Evolutionary conservation across 2,797 vertebrate genomes (phyloP).

Genomic region (Melanotaenia maccullochi): DNA sequence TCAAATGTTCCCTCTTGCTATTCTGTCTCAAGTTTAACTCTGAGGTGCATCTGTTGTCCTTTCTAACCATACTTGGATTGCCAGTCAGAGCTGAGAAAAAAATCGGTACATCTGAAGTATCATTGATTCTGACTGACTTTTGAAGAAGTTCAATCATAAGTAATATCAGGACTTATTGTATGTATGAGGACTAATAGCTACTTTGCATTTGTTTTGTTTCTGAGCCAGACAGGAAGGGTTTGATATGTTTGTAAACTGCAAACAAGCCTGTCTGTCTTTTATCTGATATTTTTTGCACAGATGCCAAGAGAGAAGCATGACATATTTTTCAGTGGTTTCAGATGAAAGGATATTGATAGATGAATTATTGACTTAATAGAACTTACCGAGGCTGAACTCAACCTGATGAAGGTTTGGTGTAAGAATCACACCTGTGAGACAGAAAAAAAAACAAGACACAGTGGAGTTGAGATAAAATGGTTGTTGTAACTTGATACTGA

Average conservation of each 20-base stretch:
- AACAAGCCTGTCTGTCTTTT: not conserved
- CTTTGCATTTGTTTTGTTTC: constrained; percentile 11
- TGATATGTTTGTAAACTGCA: not conserved
- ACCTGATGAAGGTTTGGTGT: constrained; percentile 67
- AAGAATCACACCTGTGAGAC: constrained; percentile 63
- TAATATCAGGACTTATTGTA: constrained; percentile 23
- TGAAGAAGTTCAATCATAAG: constrained; percentile 33
- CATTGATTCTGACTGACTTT: constrained; percentile 40
- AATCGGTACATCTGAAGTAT: constrained; percentile 19
- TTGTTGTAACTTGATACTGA: not conserved
- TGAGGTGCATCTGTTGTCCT: constrained; percentile 30
- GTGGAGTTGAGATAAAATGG: not conserved
- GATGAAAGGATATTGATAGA: constrained; percentile 21
- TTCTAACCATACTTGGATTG: not conserved
- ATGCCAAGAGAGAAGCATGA: constrained; percentile 3
- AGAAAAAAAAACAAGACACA: constrained; percentile 31
- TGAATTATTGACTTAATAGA: constrained; percentile 23
- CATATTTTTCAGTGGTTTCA: not conserved
- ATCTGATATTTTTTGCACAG: constrained; percentile 20
- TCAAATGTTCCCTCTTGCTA: constrained; percentile 27
- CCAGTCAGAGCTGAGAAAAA: constrained; percentile 24
- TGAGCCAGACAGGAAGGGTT: not conserved
- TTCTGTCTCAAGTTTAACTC: constrained; percentile 28
- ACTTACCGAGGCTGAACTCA: constrained; percentile 82
- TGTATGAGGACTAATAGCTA: not conserved